Evolutionary conservation across 2,113 vertebrate genomes (phyloP).

Genomic region (Nyctibius bracteatus): DNA sequence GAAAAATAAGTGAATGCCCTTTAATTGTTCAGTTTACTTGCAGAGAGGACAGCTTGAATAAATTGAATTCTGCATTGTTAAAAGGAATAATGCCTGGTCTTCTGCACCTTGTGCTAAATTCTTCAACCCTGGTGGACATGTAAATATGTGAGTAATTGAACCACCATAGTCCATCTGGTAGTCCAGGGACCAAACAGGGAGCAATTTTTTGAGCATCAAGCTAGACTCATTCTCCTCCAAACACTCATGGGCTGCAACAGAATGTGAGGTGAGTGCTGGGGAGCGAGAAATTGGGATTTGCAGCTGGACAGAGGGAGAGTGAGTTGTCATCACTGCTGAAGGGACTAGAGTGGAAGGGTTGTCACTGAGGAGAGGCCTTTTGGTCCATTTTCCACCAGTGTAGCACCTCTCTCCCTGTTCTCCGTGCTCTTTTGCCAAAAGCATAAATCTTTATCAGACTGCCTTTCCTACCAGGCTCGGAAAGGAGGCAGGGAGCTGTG

Average conservation of each 20-base stretch:
- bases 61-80: conserved; percentile 18
- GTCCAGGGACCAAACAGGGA: neutral
- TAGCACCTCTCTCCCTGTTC: neutral
- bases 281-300: neutral
- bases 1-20: conserved; percentile 67
- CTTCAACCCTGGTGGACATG: neutral
- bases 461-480: neutral
- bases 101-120: neutral
- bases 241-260: neutral
- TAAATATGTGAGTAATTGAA: neutral
- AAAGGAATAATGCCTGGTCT: neutral
- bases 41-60: conserved; percentile 36
- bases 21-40: conserved; percentile 63
- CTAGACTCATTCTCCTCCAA: neutral
- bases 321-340: neutral
- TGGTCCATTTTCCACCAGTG: neutral
- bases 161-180: neutral
- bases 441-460: neutral
- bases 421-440: neutral
- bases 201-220: neutral
- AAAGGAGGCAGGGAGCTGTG: neutral
- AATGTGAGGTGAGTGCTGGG: neutral
- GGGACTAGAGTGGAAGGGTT: neutral
- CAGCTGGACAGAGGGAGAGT: rapidly evolving
- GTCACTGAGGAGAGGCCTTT: neutral